Percentiles rank a stretch among this genome's conserved stretches.
Conservation (phyloP, 2,888 invertebrate genomes). For the Drosophila algonquin region DNA sequence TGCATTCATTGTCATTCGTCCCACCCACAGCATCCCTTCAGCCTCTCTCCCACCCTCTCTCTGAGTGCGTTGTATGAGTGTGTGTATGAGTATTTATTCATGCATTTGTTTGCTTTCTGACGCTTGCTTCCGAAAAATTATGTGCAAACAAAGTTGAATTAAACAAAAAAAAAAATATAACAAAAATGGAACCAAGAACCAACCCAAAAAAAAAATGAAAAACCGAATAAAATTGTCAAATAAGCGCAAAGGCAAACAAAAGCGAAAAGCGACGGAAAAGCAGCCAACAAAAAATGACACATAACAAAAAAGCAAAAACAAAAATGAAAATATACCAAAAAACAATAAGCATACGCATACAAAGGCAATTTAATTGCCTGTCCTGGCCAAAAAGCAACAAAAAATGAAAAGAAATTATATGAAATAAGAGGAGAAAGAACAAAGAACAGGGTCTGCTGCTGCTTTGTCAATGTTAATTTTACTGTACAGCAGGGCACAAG, state of each 20-base stretch:
- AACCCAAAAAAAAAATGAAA: conserved; percentile 16
- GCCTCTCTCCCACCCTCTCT: background rate
- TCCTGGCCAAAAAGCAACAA: conserved; percentile 32
- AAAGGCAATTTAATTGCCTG: conserved; percentile 70
- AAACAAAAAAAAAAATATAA: conserved; percentile 67
- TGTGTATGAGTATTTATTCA: conserved; percentile 67
- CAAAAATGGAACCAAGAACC: conserved; percentile 3
- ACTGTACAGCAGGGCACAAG: conserved; percentile 65
- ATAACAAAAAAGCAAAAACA: conserved; percentile 18
- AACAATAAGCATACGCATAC: conserved; percentile 49
- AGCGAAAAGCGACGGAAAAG: conserved; percentile 34
- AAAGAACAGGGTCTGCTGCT: conserved; percentile 49
- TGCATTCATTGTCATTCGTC: conserved; percentile 59
- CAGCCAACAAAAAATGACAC: conserved; percentile 24
- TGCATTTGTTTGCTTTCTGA: conserved; percentile 77
- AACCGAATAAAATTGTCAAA: conserved; percentile 73
- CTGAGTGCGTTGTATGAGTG: background rate
- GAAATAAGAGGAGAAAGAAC: conserved; percentile 33
- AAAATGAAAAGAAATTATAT: background rate
- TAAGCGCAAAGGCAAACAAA: conserved; percentile 78
- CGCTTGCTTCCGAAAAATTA: conserved; percentile 78
- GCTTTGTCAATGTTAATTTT: conserved; percentile 74
- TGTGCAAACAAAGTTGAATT: conserved; percentile 76
- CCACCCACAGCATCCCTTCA: background rate
- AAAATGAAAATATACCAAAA: conserved; percentile 36